phyloP scores from a whole-genome alignment of 2,888 invertebrate species.

The Apantesis nais region DNA sequence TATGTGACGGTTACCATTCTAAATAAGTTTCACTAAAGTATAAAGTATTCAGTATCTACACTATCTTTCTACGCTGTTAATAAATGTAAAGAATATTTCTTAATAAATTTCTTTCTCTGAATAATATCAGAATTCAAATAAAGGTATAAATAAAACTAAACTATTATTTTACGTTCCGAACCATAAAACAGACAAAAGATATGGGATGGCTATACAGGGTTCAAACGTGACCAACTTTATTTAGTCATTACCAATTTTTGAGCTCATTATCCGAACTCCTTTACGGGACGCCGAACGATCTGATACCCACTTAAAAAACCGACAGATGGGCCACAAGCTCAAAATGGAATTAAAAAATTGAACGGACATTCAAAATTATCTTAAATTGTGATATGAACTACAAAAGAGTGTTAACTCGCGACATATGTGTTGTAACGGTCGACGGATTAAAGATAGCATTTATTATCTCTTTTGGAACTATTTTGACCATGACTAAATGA shows the following conservation, averaged over 20 bases:
- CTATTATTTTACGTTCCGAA: slow-evolving; percentile 53
- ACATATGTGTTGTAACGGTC: slow-evolving; percentile 72
- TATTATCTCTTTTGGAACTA: slow-evolving; percentile 43
- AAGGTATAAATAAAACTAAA: slow-evolving; percentile 25
- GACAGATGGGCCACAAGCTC: slow-evolving; percentile 75
- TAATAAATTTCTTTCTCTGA: not conserved
- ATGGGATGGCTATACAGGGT: slow-evolving; percentile 65
- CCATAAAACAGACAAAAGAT: slow-evolving; percentile 61
- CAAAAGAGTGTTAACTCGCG: slow-evolving; percentile 80
- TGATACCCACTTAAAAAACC: slow-evolving; percentile 71
- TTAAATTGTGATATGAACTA: slow-evolving; percentile 82
- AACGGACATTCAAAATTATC: slow-evolving; percentile 82
- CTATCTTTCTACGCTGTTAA: not conserved
- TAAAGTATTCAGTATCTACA: not conserved
- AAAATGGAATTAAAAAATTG: slow-evolving; percentile 77
- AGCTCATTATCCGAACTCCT: slow-evolving; percentile 75
- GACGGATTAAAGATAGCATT: slow-evolving; percentile 52
- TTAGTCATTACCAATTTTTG: slow-evolving; percentile 80
- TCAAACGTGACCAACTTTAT: slow-evolving; percentile 67
- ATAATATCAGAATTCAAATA: slow-evolving; percentile 25
- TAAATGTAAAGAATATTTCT: not conserved
- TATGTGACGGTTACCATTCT: not conserved
- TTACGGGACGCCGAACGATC: slow-evolving; percentile 75
- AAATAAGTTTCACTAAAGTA: not conserved
- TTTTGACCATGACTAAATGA: slow-evolving; percentile 35